phyloP scores from a whole-genome alignment of 92 coral and sea anemone species.

The Galaxea fascicularis region DNA sequence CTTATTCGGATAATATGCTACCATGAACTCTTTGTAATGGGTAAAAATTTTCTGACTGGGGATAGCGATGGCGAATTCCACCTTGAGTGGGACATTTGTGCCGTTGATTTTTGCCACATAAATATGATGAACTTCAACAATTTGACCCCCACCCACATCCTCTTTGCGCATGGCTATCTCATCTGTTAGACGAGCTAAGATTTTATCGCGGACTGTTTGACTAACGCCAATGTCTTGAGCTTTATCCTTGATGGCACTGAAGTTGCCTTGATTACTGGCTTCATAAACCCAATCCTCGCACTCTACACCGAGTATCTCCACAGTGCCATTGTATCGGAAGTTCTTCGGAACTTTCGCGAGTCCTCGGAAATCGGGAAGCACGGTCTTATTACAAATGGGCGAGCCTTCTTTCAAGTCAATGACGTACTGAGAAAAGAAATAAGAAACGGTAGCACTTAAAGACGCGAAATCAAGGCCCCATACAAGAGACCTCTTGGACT shows the following conservation, averaged over 20 bases:
- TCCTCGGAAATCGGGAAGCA: constrained; percentile 55
- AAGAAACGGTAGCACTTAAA: background rate
- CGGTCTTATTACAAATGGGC: constrained; percentile 30
- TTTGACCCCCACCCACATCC: background rate
- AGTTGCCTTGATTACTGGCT: constrained; percentile 40
- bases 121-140: constrained; percentile 43
- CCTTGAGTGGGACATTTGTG: constrained; percentile 61
- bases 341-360: constrained; percentile 56
- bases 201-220: constrained; percentile 42
- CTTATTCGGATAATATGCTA: constrained; percentile 62
- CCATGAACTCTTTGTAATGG: constrained; percentile 69
- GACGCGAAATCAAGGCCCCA: too few relatives aligned
- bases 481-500: too few relatives aligned
- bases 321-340: constrained; percentile 63
- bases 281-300: constrained; percentile 68
- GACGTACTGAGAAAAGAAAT: constrained; percentile 12
- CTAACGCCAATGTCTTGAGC: constrained; percentile 31
- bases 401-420: constrained; percentile 35
- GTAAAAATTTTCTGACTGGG: constrained; percentile 44
- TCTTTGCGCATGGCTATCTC: background rate
- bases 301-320: constrained; percentile 63
- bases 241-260: constrained; percentile 39
- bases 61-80: constrained; percentile 49
- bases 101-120: constrained; percentile 47
- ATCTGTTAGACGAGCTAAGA: constrained; percentile 27